Evolutionary conservation across 2,113 vertebrate genomes (phyloP), one percentile per base, ranked within the genome.

Genomic region (Stegastes partitus): DNA sequence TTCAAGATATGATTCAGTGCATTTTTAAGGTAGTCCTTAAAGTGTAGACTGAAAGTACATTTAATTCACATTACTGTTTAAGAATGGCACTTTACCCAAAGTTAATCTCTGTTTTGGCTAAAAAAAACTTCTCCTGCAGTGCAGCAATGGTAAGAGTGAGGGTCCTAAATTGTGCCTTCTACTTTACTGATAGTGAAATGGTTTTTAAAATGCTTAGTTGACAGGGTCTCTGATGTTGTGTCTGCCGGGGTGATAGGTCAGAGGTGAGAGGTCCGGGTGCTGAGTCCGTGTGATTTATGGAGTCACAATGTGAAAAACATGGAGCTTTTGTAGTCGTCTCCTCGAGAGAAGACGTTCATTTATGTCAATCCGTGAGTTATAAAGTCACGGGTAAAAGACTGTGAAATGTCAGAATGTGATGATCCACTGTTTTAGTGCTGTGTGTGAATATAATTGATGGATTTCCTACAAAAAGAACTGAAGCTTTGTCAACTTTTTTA

Each of bases 211-310:
- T 68, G 61, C 68, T 70, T 68, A 7, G 37, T 11, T 86, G 84
- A 78, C 81, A 85, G 71, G 26, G 47, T 50, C 51, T 89, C 57
- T 84, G 80, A 87, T 82, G 87, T 74, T 69, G 53, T 63, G 76
- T 59, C 69, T 82, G 64, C 61, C 39, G 45, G 73, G 89, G 85
- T 82, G 58, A 88, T 77, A 82, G 87, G 81, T 86, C 1, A 79
- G 59, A 37, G 89, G 76, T 74, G 23, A 88, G 66, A 81, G 87
- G 86, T 81, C 81, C 22, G 1, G 47, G 66, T 68, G 84, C 74
- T 84, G 84, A 88, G 83, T 67, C 66, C 16, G 66, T 57, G 81
- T 87, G 92, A 92, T 91, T 91, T 89, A 89, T 83, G 70, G 58
- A 57, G 84, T 77, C 44, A 31, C 62, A 73, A 79, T 78, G 82